phyloP scores from a whole-genome alignment of 2,888 invertebrate species.

The Augochlorella aurata region DNA sequence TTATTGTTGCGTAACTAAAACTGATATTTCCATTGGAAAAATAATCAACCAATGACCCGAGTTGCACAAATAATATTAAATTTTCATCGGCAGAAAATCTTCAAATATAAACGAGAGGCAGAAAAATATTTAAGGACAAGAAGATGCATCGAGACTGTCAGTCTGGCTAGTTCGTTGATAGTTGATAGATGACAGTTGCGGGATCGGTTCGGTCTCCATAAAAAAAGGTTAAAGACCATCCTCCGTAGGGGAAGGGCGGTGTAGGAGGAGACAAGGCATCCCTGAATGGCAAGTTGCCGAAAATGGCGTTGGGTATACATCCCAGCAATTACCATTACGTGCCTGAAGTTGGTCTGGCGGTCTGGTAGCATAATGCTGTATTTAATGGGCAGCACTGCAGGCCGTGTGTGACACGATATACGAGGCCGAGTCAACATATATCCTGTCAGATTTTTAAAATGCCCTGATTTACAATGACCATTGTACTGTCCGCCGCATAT shows the following conservation, averaged over 20 bases:
- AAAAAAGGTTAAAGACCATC: conserved; percentile 13
- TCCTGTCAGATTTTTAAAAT: conserved; percentile 80
- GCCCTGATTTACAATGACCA: conserved; percentile 80
- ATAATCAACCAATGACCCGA: neutral
- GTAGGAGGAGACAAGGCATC: conserved; percentile 53
- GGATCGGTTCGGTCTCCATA: neutral
- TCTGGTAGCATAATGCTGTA: conserved; percentile 79
- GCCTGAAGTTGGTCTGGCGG: conserved; percentile 72
- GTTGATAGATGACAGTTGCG: conserved; percentile 13
- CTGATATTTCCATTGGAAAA: neutral
- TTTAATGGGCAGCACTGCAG: conserved; percentile 77
- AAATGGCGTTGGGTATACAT: conserved; percentile 76
- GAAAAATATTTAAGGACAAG: neutral
- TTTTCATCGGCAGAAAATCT: too few species aligned
- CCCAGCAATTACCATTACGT: conserved; percentile 78
- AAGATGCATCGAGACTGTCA: neutral
- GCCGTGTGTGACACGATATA: conserved; percentile 77
- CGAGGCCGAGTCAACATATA: conserved; percentile 79
- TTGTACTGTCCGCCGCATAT: conserved; percentile 77
- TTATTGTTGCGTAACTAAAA: neutral
- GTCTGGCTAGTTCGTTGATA: neutral
- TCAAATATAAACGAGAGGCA: too few species aligned
- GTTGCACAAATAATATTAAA: too few species aligned
- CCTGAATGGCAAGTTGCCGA: conserved; percentile 76
- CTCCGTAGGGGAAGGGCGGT: conserved; percentile 25